Evolutionary conservation across 2,113 vertebrate species (phyloP), one percentile per base, ranked within the genome.

Genomic region (Strix uralensis): DNA sequence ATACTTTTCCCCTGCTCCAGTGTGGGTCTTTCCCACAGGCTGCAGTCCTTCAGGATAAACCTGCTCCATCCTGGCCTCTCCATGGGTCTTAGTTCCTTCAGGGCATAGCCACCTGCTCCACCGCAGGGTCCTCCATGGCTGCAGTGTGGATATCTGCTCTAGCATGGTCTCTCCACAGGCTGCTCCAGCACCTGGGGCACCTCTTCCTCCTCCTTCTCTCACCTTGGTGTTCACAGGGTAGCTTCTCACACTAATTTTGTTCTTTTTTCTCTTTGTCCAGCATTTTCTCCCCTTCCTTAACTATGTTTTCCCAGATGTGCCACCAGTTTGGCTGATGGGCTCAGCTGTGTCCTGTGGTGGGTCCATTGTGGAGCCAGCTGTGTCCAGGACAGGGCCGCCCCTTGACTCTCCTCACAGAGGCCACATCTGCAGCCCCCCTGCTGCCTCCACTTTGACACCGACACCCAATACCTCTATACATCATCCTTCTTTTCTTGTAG

Each of bases 111-210:
- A 11, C 4, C 34, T 81, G 58, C 38, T 87, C 30, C 36, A 61
- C 13, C 5, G 1, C 0, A 3, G 23, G 2, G 4, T 26, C 18
- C 22, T 70, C 5, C 44, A 42, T 6, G 12, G 30, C 5, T 67
- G 10, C 47, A 88, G 34, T 7, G 15, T 22, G 15, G 5, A 10
- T 14, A 13, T 9, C 11, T 88, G 15, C 19, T 74, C 15, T 42
- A n/a, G 15, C 1, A 0, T 40, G 4, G 8, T 42, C 11, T 78
- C 34, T 72, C 74, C 67, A 55, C 8, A n/a, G 58, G 26, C 30
- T 46, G 62, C 34, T 84, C 30, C 57, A 61, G 42, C 34, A 23
- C 40, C 38, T 54, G 69, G 5, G 80, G 19, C 36, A 57, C 22
- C 42, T 91, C 20, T 19, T 81, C 36, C 13, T 55, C 17, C 30